Evolutionary conservation across 2,113 vertebrate species (phyloP).

Genomic region (Pelodiscus sinensis): DNA sequence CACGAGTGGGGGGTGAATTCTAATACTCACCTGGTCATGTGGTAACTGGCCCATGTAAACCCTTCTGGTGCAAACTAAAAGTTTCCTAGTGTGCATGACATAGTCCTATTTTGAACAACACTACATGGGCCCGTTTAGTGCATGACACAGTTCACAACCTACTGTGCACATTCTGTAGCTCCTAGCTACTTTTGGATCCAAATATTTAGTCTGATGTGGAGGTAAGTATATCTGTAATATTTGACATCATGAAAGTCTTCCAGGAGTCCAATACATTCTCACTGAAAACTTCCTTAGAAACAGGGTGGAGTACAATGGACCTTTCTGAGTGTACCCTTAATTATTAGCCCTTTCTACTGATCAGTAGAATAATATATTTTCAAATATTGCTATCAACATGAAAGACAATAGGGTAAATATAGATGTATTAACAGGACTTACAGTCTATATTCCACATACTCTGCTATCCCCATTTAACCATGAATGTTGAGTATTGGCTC

Average conservation of each 20-base stretch:
- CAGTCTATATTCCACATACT: neutral
- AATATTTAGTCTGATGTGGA: neutral
- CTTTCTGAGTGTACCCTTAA: neutral
- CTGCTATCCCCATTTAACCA: neutral
- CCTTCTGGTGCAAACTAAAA: neutral
- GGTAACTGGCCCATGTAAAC: neutral
- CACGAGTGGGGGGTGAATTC: neutral
- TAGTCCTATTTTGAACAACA: neutral
- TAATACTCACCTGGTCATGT: neutral
- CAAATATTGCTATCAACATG: neutral
- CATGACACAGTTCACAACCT: neutral
- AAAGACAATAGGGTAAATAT: neutral
- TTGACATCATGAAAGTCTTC: neutral
- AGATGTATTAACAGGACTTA: neutral
- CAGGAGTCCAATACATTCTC: neutral
- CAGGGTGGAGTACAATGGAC: rapidly evolving
- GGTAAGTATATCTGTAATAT: neutral
- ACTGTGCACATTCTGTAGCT: neutral
- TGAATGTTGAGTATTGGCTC: neutral
- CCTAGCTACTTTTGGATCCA: neutral
- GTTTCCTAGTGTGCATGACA: neutral
- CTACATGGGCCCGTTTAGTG: neutral
- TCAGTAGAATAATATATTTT: neutral
- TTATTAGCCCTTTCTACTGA: neutral
- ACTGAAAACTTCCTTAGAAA: neutral